Conservation (phyloP, 1,140 invertebrate genomes). For the Monochamus saltuarius region DNA sequence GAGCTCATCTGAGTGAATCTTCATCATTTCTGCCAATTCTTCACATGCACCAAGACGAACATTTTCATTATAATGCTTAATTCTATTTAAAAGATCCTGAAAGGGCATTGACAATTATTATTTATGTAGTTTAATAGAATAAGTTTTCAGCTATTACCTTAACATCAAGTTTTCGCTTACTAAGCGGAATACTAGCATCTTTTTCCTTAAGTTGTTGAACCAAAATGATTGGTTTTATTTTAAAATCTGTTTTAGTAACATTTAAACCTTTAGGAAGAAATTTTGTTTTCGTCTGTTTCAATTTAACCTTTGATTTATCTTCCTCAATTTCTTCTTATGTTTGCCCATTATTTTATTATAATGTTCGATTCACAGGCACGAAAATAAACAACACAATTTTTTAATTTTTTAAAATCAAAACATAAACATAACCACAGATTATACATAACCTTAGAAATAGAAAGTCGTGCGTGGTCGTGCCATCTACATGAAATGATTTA, state of each 20-base stretch:
- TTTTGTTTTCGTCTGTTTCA: slow-evolving; percentile 67
- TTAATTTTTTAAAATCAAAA: no score
- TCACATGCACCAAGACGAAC: slow-evolving; percentile 68
- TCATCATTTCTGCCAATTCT: slow-evolving; percentile 71
- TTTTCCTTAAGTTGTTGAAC: slow-evolving; percentile 72
- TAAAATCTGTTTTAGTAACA: slow-evolving; percentile 83
- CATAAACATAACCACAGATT: no score
- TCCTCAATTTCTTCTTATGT: slow-evolving; percentile 69
- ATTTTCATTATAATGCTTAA: slow-evolving; percentile 77
- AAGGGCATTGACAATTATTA: slow-evolving; percentile 9
- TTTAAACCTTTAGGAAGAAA: slow-evolving; percentile 75
- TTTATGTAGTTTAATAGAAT: not conserved
- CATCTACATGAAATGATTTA: no score
- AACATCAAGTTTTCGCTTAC: slow-evolving; percentile 71
- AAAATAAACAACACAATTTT: no score
- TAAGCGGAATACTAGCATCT: slow-evolving; percentile 61
- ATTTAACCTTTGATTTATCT: slow-evolving; percentile 76
- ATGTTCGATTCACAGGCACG: no score
- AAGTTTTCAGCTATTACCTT: slow-evolving; percentile 53
- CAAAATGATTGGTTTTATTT: slow-evolving; percentile 83
- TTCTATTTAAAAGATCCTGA: slow-evolving; percentile 70
- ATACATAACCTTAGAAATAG: no score
- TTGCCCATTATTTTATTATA: slow-evolving; percentile 58
- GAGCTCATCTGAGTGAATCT: slow-evolving; percentile 54
- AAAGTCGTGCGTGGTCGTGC: no score